Evolutionary conservation across 2,888 invertebrate genomes (phyloP).

Genomic region (Dromius quadrimaculatus): DNA sequence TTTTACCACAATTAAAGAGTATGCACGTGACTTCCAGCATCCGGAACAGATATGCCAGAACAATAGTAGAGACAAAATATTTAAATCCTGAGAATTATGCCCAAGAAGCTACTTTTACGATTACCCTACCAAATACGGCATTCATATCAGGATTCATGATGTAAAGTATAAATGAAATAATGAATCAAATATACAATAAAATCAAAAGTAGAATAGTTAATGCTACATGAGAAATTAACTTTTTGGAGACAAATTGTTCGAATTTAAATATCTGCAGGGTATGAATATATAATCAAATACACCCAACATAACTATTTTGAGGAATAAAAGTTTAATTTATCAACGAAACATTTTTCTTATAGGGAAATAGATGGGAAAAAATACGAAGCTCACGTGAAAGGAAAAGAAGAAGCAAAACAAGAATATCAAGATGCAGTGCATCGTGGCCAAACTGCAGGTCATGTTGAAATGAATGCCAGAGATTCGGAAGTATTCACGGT

Average conservation of each 20-base stretch:
- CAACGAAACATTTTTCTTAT: too few species aligned
- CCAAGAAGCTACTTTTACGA: conserved; percentile 75
- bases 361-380: conserved; percentile 71
- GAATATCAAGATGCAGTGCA: conserved; percentile 67
- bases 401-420: conserved; percentile 71
- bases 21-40: conserved; percentile 68
- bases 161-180: too few species aligned
- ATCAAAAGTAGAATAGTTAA: too few species aligned
- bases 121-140: conserved; percentile 77
- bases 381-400: conserved; percentile 72
- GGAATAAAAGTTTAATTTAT: too few species aligned
- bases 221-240: too few species aligned
- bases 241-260: too few species aligned
- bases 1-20: conserved; percentile 15
- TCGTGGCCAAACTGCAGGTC: conserved; percentile 58
- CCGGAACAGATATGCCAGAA: conserved; percentile 75
- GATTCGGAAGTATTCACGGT: conserved; percentile 75
- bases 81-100: conserved; percentile 72
- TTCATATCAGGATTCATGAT: conserved; percentile 79
- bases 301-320: too few species aligned
- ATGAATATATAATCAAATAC: too few species aligned
- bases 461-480: conserved; percentile 68
- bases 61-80: conserved; percentile 74
- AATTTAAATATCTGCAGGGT: too few species aligned
- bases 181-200: too few species aligned